Percentiles rank a stretch among this genome's conserved stretches.
Evolutionary conservation across 2,113 vertebrate genomes (phyloP).

Genomic region (Orycteropus afer): DNA sequence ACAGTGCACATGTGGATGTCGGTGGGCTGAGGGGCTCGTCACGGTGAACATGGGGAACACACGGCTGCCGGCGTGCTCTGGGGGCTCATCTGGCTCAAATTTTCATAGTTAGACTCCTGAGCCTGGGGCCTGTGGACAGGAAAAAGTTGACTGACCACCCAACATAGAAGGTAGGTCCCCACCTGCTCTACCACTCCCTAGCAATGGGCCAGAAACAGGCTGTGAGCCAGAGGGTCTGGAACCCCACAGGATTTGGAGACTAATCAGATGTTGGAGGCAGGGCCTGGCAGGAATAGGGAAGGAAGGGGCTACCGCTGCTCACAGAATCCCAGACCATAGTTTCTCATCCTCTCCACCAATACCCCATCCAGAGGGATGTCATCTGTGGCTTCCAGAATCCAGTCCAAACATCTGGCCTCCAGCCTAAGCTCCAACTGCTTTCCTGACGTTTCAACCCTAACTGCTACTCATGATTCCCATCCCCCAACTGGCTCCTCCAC

Average conservation of each 20-base stretch:
- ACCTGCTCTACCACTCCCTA: not conserved
- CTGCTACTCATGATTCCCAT: accelerated
- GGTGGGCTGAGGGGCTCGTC: not conserved
- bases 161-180: not conserved
- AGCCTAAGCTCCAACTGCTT: not conserved
- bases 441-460: not conserved
- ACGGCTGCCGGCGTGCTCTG: not conserved
- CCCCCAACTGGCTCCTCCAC: not conserved
- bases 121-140: slow-evolving; percentile 78
- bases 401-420: not conserved
- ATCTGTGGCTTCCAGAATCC: not conserved
- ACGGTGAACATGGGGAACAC: not conserved
- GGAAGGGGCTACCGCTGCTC: not conserved
- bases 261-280: not conserved
- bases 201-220: not conserved
- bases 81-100: slow-evolving; percentile 70
- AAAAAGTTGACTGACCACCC: slow-evolving; percentile 33
- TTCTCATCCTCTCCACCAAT: not conserved
- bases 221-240: too few relatives aligned
- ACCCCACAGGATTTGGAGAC: not conserved
- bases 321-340: not conserved
- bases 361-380: too few relatives aligned
- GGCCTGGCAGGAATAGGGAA: not conserved
- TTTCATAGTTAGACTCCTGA: slow-evolving; percentile 87
- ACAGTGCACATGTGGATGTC: not conserved